Evolutionary conservation across 2,888 invertebrate species (phyloP), one percentile per base, ranked within the genome.

Genomic region (Dendrolimus houi): DNA sequence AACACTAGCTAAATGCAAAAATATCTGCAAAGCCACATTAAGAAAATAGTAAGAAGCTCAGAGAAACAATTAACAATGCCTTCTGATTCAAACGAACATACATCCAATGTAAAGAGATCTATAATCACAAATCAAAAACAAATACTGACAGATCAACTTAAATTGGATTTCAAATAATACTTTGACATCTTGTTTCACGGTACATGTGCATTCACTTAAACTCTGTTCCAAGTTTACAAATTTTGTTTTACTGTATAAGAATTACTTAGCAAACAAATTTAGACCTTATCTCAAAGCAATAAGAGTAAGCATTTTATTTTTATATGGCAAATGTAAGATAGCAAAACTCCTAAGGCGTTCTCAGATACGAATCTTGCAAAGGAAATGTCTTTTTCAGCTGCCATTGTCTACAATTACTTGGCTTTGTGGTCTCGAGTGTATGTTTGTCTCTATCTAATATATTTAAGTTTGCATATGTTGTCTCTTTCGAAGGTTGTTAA

Each of bases 341-440:
- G 81, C 58, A 47, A 71, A 64, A 65, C 82, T 84, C 85, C 81
- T 75, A 75, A 75, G 84, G 88, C 85, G 83, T 80, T 84, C 77
- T 72, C 66, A 83, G 87, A 87, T 88, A 83, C 83, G 79, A 85
- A 88, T 89, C 89, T 87, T 87, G 85, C 81, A 87, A 85, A 83
- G 85, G 83, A 87, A 85, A 87, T 79, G 89, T 89, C 89, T 89
- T 89, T 89, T 88, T 86, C 89, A 89, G 89, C 78, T 77, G 65
- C 83, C 78, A 86, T 88, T 89, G 88, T 89, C 87, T 87, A 89
- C 88, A 89, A 87, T 88, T 85, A 87, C 86, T 85, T 81, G 81
- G 81, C 86, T 83, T 86, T 87, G 83, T 85, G 77, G 70, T 74
- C 71, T 77, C 70, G 68, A 74, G 69, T 64, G 64, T 75, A 62